Conservation (phyloP, 2,797 vertebrate genomes). For the Microchirus variegatus region DNA sequence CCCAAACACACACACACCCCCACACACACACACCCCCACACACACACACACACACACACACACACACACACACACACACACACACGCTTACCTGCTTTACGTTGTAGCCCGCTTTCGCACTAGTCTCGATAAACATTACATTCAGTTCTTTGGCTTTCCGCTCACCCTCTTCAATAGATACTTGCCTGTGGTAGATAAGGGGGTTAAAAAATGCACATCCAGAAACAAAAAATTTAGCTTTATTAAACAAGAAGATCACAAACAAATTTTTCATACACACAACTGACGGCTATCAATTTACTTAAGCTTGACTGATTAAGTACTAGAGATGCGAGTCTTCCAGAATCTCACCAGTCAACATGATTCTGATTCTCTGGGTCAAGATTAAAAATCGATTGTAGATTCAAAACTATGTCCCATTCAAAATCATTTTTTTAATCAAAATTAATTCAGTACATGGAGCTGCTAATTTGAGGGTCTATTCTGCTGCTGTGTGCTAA, state of each 20-base stretch:
- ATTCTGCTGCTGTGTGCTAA: too few relatives aligned
- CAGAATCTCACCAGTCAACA: too few relatives aligned
- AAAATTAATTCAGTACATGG: too few relatives aligned
- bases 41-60: conserved; percentile 55
- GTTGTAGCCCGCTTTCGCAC: conserved; percentile 99
- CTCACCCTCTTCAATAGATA: conserved; percentile 99
- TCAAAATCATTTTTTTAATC: too few relatives aligned
- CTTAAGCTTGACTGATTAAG: neutral
- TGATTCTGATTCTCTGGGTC: too few relatives aligned
- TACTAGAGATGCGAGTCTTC: neutral
- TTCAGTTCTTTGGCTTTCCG: conserved; percentile 99
- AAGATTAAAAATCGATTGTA: too few relatives aligned
- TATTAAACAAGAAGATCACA: conserved; percentile 16
- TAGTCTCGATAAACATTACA: conserved; percentile 99
- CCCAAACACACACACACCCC: conserved; percentile 59
- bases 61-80: conserved; percentile 62
- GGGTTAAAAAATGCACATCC: conserved; percentile 61
- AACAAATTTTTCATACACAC: conserved; percentile 6
- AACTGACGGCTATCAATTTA: neutral
- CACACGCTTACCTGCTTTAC: conserved; percentile 94
- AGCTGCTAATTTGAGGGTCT: too few relatives aligned
- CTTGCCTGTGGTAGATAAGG: conserved; percentile 89
- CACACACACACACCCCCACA: too few relatives aligned
- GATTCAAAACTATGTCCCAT: too few relatives aligned
- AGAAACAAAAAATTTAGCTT: conserved; percentile 15